phyloP scores from a whole-genome alignment of 2,113 vertebrate species.

The Saccopteryx bilineata region DNA sequence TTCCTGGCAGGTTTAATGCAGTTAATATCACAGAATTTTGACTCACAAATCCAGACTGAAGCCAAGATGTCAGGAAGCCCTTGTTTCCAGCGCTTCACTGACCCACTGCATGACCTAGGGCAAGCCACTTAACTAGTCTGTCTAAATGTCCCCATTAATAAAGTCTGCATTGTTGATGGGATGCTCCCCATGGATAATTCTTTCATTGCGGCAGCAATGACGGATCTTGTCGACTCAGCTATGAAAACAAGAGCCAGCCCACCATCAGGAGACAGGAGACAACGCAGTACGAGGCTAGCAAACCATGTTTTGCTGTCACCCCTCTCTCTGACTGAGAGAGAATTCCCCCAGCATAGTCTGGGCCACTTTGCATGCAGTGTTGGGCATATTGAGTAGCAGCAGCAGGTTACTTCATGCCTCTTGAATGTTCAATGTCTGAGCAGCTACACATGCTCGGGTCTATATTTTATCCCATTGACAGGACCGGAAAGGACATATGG shows the following conservation, averaged over 20 bases:
- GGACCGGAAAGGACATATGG: slow-evolving; percentile 71
- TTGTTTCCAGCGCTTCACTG: neutral
- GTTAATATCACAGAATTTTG: neutral
- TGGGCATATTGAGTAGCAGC: slow-evolving; percentile 45
- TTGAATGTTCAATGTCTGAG: slow-evolving; percentile 73
- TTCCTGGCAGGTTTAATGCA: neutral
- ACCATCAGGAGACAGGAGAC: too few species aligned
- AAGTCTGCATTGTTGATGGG: neutral
- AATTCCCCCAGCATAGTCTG: neutral
- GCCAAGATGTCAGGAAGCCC: neutral
- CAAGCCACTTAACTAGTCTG: slow-evolving; percentile 1
- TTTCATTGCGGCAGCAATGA: neutral
- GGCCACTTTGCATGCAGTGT: neutral
- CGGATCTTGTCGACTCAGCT: neutral
- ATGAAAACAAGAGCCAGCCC: neutral
- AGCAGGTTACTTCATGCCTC: slow-evolving; percentile 58
- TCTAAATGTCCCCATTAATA: neutral
- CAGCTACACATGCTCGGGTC: slow-evolving; percentile 41
- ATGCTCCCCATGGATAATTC: neutral
- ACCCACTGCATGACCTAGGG: neutral
- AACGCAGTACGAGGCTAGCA: too few species aligned
- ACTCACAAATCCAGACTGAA: neutral
- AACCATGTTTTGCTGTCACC: too few species aligned
- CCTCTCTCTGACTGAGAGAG: neutral
- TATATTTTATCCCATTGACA: slow-evolving; percentile 69